These are phyloP conservation scores for Chymomyza costata DNA, from an alignment of 1,140 invertebrate species.

Conservation along the genomic window DNA sequence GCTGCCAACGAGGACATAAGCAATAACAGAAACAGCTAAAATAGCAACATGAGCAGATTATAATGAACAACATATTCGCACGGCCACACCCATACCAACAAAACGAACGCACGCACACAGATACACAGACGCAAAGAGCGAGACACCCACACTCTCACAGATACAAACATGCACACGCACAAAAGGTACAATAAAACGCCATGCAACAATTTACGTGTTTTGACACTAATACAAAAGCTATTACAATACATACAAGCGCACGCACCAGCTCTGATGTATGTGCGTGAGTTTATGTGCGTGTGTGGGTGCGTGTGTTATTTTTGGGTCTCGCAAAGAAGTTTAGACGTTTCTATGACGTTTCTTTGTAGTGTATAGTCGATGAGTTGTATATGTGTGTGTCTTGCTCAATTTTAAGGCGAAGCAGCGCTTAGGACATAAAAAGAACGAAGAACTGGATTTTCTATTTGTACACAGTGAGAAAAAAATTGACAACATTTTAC, in stretches of 20 bases:
- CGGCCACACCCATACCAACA: constrained; percentile 63
- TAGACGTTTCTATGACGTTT: constrained; percentile 39
- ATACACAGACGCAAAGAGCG: no score
- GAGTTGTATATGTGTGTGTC: no score
- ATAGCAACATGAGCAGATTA: constrained; percentile 72
- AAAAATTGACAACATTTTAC: no score
- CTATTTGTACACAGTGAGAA: no score
- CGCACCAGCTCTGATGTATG: constrained; percentile 30
- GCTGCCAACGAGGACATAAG: constrained; percentile 51
- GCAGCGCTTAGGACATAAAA: constrained; percentile 30
- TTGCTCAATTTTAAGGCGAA: constrained; percentile 52
- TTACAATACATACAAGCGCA: constrained; percentile 58
- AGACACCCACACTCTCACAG: constrained; percentile 2
- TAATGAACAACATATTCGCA: constrained; percentile 72
- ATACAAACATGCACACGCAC: constrained; percentile 5
- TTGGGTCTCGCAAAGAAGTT: constrained; percentile 33
- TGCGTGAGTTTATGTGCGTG: no score
- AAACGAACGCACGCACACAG: no score
- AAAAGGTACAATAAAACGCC: constrained; percentile 47
- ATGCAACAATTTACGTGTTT: constrained; percentile 71
- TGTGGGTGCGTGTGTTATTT: no score
- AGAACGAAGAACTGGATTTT: background rate
- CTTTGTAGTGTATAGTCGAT: constrained; percentile 29
- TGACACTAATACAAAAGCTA: constrained; percentile 71
- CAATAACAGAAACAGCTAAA: constrained; percentile 70